Evolutionary conservation across 2,113 vertebrate species (phyloP), one percentile per base, ranked within the genome.

Genomic region (Ceyx melanurus): DNA sequence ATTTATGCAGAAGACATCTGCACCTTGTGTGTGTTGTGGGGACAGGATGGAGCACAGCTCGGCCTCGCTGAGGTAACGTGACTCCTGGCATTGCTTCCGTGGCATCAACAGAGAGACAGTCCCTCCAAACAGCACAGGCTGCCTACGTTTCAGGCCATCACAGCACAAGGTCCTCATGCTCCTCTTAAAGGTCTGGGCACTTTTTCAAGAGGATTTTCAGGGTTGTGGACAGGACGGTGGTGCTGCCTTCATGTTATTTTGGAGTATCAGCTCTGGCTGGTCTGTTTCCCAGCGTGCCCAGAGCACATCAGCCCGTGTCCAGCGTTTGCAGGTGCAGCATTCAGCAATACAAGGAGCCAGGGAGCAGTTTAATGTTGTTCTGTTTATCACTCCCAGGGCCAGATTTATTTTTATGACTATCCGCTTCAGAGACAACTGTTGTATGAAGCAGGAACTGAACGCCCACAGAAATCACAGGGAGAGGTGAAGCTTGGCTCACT

Each of bases 131-230:
- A 79, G 85, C 58, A 43, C 51, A 16, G 79, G 45, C 88, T 58
- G 88, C 64, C 72, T 54, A 22, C 15, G 0, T 46, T 26, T 74
- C 61, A 5, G 25, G 53, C 66, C 78, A 61, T 48, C 9, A 8
- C 42, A 45, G 76, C 87, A 91, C 78, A 66, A 76, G 78, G 66
- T 73, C 71, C 67, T 89, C 12, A 3, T 3, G 14, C 45, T 70
- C 62, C 58, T 89, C 89, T 88, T 92, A 70, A 70, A 92, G 54
- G 50, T 13, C 91, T 82, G 89, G 77, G 75, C 33, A 23, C 19
- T 21, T 84, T 82, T 79, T 92, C 78, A 80, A 92, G 71, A 82
- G 82, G 78, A 92, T 87, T 92, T 89, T 89, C 58, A 58, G 78
- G 54, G 91, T 2, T 56, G 78, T 11, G 61, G 87, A 31, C 50